phyloP scores from a whole-genome alignment of 1,140 invertebrate species.

The Zaprionus taronus region DNA sequence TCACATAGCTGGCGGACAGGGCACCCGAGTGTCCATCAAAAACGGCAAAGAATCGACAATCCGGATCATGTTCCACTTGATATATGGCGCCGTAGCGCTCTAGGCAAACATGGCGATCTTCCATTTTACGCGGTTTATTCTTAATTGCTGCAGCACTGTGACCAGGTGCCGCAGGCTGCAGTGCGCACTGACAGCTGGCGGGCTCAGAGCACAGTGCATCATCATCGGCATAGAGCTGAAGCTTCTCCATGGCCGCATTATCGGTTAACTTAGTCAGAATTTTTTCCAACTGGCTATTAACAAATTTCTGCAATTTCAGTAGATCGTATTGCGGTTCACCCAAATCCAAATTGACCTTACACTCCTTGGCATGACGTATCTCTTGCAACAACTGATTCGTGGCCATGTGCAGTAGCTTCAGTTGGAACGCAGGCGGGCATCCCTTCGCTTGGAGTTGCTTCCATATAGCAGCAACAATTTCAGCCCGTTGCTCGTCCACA shows the following conservation, averaged over 20 bases:
- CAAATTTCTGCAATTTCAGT: conserved; percentile 76
- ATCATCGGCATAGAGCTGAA: conserved; percentile 57
- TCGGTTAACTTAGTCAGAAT: conserved; percentile 65
- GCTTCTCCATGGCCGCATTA: conserved; percentile 60
- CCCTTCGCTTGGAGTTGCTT: conserved; percentile 44
- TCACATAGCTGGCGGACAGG: conserved; percentile 94
- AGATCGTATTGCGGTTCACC: conserved; percentile 67
- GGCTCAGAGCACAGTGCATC: conserved; percentile 26
- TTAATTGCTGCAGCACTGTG: conserved; percentile 57
- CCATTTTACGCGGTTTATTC: conserved; percentile 82
- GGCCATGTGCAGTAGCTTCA: conserved; percentile 54
- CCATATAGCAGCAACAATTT: conserved; percentile 68
- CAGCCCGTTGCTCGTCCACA: conserved; percentile 60
- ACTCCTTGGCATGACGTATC: conserved; percentile 67
- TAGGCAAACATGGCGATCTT: conserved; percentile 76
- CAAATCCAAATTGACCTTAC: conserved; percentile 52
- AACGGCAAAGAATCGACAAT: conserved; percentile 92
- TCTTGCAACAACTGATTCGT: conserved; percentile 55
- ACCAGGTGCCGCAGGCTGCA: neutral
- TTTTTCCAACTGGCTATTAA: conserved; percentile 59
- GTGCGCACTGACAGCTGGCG: conserved; percentile 15
- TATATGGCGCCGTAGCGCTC: conserved; percentile 68
- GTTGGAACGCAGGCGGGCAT: conserved; percentile 65
- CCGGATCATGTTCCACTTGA: conserved; percentile 30
- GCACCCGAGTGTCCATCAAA: conserved; percentile 98